phyloP scores from a whole-genome alignment of 1,140 invertebrate genomes.

The Calosoma granatense region DNA sequence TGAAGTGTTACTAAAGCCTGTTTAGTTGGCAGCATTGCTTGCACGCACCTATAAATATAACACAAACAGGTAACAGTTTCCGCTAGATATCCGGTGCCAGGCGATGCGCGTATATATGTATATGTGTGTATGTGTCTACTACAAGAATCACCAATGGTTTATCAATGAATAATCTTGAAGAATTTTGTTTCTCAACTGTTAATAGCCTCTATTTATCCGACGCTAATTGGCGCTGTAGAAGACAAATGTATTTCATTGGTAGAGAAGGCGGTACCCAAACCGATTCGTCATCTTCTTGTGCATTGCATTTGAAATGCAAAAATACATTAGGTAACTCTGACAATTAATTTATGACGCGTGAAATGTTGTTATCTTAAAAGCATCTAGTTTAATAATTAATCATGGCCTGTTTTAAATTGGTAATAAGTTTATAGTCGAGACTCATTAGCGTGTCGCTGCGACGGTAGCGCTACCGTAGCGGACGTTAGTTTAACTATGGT shows the following conservation, averaged over 20 bases:
- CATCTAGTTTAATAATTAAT: not conserved
- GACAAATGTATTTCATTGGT: not conserved
- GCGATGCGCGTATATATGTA: too few species aligned
- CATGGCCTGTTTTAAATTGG: not conserved
- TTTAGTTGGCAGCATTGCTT: too few species aligned
- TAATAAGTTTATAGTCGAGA: not conserved
- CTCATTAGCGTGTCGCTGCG: not conserved
- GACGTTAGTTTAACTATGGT: too few species aligned
- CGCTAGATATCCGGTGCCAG: too few species aligned
- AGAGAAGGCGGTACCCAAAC: not conserved
- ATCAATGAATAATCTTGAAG: too few species aligned
- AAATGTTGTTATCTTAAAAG: not conserved
- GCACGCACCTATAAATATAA: too few species aligned
- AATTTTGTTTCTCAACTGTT: too few species aligned
- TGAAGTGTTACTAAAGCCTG: not conserved
- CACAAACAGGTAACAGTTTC: too few species aligned
- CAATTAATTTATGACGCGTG: not conserved
- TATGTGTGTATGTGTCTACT: too few species aligned
- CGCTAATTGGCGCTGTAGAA: not conserved
- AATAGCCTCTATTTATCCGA: too few species aligned
- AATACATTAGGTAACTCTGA: not conserved
- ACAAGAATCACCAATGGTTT: too few species aligned
- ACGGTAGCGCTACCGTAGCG: too few species aligned
- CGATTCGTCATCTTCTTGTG: not conserved
- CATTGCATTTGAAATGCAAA: not conserved